phyloP scores from a whole-genome alignment of 2,797 vertebrate genomes.

The Perodicticus potto region DNA sequence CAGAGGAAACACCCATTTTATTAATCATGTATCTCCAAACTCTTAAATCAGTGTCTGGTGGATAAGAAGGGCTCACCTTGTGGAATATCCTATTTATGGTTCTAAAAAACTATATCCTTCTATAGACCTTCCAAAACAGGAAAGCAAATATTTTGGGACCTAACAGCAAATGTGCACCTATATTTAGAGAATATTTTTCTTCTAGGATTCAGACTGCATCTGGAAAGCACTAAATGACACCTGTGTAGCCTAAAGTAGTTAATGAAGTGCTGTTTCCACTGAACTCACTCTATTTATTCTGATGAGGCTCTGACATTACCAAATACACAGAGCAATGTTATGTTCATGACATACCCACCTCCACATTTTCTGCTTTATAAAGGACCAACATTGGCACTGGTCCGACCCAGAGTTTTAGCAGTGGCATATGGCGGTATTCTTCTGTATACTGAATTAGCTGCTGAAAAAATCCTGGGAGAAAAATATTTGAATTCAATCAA shows the following conservation, averaged over 20 bases:
- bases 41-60: neutral
- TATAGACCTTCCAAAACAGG: neutral
- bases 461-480: slow-evolving; percentile 92
- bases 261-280: neutral
- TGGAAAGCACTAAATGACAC: neutral
- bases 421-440: slow-evolving; percentile 81
- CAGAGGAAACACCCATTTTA: neutral
- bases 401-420: slow-evolving; percentile 95
- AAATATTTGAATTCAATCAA: slow-evolving; percentile 65
- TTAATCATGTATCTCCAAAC: neutral
- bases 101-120: neutral
- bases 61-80: neutral
- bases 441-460: slow-evolving; percentile 87
- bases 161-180: neutral
- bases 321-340: accelerated
- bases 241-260: neutral
- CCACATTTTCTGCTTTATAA: slow-evolving; percentile 92
- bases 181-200: neutral
- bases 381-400: slow-evolving; percentile 90
- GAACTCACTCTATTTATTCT: neutral
- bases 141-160: neutral
- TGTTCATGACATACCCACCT: slow-evolving; percentile 88
- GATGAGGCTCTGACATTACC: neutral
- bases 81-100: neutral
- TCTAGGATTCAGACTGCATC: neutral